Evolutionary conservation across 2,113 vertebrate species (phyloP).

Genomic region (Crotalus viridis): DNA sequence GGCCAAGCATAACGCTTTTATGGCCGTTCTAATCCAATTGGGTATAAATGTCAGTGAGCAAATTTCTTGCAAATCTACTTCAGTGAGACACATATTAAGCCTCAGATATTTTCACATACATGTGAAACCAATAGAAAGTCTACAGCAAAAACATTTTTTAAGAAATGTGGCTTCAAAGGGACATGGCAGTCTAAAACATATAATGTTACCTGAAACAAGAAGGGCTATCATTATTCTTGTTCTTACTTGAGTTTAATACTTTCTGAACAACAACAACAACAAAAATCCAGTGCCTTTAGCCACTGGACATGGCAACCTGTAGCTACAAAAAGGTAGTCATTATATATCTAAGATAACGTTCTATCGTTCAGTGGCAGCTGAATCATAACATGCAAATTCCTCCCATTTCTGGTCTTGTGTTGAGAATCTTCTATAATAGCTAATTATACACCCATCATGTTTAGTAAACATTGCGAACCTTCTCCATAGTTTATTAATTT

Average conservation of each 20-base stretch:
- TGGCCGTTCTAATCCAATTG: background rate
- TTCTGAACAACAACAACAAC: background rate
- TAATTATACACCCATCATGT: background rate
- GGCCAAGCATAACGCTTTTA: background rate
- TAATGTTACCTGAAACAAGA: background rate
- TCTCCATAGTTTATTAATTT: background rate
- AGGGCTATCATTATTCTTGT: background rate
- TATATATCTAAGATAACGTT: background rate
- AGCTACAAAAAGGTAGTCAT: background rate
- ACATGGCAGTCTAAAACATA: background rate
- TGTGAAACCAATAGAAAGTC: conserved; percentile 2
- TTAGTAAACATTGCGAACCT: background rate
- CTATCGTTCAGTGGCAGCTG: background rate
- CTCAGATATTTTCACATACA: background rate
- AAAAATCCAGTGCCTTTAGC: conserved; percentile 11
- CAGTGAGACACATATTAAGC: conserved; percentile 37
- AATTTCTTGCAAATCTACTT: conserved; percentile 17
- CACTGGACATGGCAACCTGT: conserved; percentile 3
- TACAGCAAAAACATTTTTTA: background rate
- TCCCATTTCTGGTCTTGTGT: background rate
- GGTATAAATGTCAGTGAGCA: conserved; percentile 45
- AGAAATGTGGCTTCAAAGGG: background rate
- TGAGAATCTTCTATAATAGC: background rate
- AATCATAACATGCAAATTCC: background rate
- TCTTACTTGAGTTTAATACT: conserved; percentile 3